These are phyloP conservation scores for Calycopis cecrops DNA, from an alignment of 1,140 invertebrate species.

Conservation along the genomic window DNA sequence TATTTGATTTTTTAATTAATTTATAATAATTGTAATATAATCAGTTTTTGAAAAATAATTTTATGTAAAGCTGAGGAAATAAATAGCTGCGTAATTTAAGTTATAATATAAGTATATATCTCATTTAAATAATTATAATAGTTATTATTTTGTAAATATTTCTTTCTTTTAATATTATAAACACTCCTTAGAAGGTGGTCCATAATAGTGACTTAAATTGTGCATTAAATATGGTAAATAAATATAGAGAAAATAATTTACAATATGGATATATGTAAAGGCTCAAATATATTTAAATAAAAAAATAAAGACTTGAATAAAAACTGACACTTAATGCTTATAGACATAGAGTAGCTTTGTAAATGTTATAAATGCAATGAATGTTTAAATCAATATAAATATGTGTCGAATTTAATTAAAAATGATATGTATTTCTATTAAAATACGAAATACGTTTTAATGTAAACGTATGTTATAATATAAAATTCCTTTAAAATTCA, in stretches of 20 bases:
- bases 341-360: conserved; percentile 19
- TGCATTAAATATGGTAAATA: conserved; percentile 66
- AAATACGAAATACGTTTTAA: conserved; percentile 17
- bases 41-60: not conserved
- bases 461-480: conserved; percentile 47
- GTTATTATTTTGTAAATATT: conserved; percentile 5
- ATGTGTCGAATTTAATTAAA: conserved; percentile 29
- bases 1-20: not conserved
- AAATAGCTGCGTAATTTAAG: not conserved
- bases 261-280: conserved; percentile 57
- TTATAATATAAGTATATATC: not conserved
- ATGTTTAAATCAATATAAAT: conserved; percentile 50
- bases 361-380: conserved; percentile 12
- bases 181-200: conserved; percentile 62
- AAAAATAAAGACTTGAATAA: conserved; percentile 60
- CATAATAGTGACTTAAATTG: conserved; percentile 60
- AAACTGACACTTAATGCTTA: conserved; percentile 57
- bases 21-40: conserved; percentile 4
- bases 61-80: not conserved
- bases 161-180: conserved; percentile 21
- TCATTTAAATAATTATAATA: not conserved
- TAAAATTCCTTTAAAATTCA: conserved; percentile 33
- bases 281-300: conserved; percentile 67
- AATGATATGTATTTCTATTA: not conserved
- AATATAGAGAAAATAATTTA: conserved; percentile 31